Base-by-base conservation (phyloP, 1,140 invertebrate species). In the Zaprionus tsacasi region DNA sequence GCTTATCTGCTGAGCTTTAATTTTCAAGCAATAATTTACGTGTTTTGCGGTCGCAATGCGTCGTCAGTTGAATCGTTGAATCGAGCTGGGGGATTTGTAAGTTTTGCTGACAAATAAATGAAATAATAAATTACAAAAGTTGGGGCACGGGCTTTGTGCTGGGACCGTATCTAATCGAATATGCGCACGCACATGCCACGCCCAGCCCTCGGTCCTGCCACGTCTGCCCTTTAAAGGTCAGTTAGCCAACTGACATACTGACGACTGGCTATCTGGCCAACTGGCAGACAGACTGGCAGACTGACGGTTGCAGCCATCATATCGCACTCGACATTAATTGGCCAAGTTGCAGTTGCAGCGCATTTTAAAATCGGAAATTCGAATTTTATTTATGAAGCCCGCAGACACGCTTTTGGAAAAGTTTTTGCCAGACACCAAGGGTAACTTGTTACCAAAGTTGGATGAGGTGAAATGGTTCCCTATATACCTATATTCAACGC, bases 101-200 rank as follows among this genome's bases (percentile, higher is more conserved):
- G 81, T 85, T 89, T 15, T 56, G 78, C 77, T 89, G 78, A 79
- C 81, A 90, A 89, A 89, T 89, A 81, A 81, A 79, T 77, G 69
- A 81, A 76, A 89, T 89, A 89, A 89, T 89, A 89, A 77, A 89
- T 89, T 85, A 64, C 72, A 63, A 88, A 85, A 85, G 75, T 89
- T 89, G 48, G 48, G 61, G 58, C 71, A 64, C 60, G 65, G 43
- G 30, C 50, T 63, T 45, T 68, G 69, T 58, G 61, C 54, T 73
- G 81, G 78, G 78, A 81, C 89, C 89, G n/a, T 71, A 58, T 60
- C 77, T 81, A 89, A 89, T 81, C 85, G 85, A 89, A 89, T 88
- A 78, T 89, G 70, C 78, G 70, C 78, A 82, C 64, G 57, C 57
- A 65, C 63, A 69, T 56, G 55, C 11, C 52, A 45, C 17, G 25